These are phyloP conservation scores for Agriopis marginaria DNA, from an alignment of 2,888 invertebrate genomes.

Conservation along the genomic window DNA sequence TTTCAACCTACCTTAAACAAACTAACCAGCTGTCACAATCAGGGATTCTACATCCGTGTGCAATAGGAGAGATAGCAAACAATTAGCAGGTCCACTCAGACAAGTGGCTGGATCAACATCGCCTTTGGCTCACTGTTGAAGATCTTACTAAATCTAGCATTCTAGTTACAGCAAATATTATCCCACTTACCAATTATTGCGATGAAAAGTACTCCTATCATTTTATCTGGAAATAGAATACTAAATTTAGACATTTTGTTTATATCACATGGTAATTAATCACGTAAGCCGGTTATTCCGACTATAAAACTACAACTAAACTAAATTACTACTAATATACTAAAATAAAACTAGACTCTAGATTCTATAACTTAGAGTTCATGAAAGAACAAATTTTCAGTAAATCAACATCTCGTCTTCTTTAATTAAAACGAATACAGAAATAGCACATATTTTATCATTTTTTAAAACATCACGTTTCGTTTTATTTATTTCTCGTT, in stretches of 20 bases:
- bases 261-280: no score
- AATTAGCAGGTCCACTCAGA: conserved; percentile 53
- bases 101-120: conserved; percentile 60
- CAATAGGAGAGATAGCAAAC: conserved; percentile 49
- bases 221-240: conserved; percentile 48
- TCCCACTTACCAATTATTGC: conserved; percentile 53
- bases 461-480: conserved; percentile 21
- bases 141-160: not conserved
- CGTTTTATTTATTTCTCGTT: conserved; percentile 26
- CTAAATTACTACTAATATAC: no score
- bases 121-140: conserved; percentile 36
- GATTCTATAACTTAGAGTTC: no score
- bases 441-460: conserved; percentile 3
- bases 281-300: no score
- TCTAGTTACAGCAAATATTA: not conserved
- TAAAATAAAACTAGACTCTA: no score
- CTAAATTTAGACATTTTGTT: not conserved
- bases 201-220: conserved; percentile 48
- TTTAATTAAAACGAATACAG: not conserved
- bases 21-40: conserved; percentile 34
- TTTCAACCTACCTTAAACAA: conserved; percentile 8
- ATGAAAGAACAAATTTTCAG: no score
- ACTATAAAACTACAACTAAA: no score
- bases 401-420: no score
- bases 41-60: conserved; percentile 29